A percentile compares a stretch with the other conserved stretches of the same genome.
Conservation (phyloP, 2,797 vertebrate genomes). For the Hemibagrus guttatus region DNA sequence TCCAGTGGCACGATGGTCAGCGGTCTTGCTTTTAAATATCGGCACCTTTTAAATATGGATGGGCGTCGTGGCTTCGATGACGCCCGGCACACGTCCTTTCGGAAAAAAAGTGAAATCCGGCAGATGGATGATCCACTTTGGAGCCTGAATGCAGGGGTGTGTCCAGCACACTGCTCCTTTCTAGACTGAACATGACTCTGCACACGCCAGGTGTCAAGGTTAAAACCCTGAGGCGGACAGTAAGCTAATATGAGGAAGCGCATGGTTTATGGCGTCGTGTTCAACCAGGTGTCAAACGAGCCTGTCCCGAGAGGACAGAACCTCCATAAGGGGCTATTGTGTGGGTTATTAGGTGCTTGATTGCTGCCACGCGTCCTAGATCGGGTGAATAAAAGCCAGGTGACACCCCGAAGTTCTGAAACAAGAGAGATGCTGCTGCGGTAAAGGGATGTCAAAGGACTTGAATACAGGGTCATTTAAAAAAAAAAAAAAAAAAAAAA, state of each 20-base stretch:
- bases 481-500: neutral
- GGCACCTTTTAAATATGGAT: slow-evolving; percentile 78
- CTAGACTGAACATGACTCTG: slow-evolving; percentile 59
- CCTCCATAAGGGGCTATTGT: slow-evolving; percentile 62
- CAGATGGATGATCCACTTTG: slow-evolving; percentile 75
- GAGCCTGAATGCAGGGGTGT: slow-evolving; percentile 64
- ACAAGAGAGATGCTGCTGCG: slow-evolving; percentile 30
- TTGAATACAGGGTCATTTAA: neutral
- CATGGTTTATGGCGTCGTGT: slow-evolving; percentile 64
- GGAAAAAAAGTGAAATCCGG: slow-evolving; percentile 69
- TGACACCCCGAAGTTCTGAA: slow-evolving; percentile 61
- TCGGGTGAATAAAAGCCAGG: slow-evolving; percentile 75
- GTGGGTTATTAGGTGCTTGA: slow-evolving; percentile 71
- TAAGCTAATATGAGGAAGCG: slow-evolving; percentile 69
- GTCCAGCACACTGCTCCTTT: slow-evolving; percentile 59
- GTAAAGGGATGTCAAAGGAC: slow-evolving; percentile 3
- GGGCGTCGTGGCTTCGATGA: slow-evolving; percentile 73
- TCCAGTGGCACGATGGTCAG: slow-evolving; percentile 45
- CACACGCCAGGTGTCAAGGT: slow-evolving; percentile 74
- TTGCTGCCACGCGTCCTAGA: slow-evolving; percentile 77
- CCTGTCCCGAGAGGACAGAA: slow-evolving; percentile 57
- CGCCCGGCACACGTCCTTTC: slow-evolving; percentile 68
- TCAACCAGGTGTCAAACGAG: slow-evolving; percentile 72
- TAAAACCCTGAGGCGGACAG: slow-evolving; percentile 65
- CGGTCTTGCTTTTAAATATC: slow-evolving; percentile 73